Evolutionary conservation across 2,888 invertebrate species (phyloP), one percentile per base, ranked within the genome.

Genomic region (Noctuana brunneofusca): DNA sequence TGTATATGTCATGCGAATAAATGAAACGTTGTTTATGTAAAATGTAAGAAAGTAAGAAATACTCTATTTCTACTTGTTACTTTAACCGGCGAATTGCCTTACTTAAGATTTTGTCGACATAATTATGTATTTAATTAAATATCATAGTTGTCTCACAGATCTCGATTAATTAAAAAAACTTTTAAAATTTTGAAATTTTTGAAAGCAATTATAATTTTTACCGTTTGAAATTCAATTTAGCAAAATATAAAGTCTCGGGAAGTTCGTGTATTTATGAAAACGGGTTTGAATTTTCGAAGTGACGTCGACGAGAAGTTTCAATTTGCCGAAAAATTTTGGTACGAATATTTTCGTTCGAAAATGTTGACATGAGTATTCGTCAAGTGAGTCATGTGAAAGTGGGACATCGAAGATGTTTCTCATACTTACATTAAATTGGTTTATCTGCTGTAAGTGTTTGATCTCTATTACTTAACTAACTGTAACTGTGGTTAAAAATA

Each of bases 261-360:
- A 5, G 11, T 18, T 18, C 41, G 41, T 16, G 18, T 43, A 14
- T 43, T 43, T 43, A 11, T 43, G 9, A 18, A 43, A 43, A 18
- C 9, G 41, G 41, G 41, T 43, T 43, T 43, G 11, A 43, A 18
- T 9, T 43, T 43, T 43, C 41, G 16, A 43, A 18, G 16, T 43
- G 41, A 43, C 41, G 18, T 41, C 41, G 9, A 41, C 41, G 16
- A 12, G 12, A 41, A 38, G 41, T 41, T 41, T 41, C 41, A 41
- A 41, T 41, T 18, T 11, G 41, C 16, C 41, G 11, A 18, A 43
- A 38, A 43, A 18, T 43, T 43, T 18, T 18, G 18, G 41, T 8
- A 18, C 18, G 8, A 8, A 41, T 18, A 43, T 18, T 18, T 43
- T 43, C 1, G 38, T 38, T 38, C 11, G 16, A 9, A 41, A 41